Percentiles rank a stretch among this genome's conserved stretches.
Evolutionary conservation across 2,113 vertebrate genomes (phyloP).

Genomic region (Chrysemys picta): DNA sequence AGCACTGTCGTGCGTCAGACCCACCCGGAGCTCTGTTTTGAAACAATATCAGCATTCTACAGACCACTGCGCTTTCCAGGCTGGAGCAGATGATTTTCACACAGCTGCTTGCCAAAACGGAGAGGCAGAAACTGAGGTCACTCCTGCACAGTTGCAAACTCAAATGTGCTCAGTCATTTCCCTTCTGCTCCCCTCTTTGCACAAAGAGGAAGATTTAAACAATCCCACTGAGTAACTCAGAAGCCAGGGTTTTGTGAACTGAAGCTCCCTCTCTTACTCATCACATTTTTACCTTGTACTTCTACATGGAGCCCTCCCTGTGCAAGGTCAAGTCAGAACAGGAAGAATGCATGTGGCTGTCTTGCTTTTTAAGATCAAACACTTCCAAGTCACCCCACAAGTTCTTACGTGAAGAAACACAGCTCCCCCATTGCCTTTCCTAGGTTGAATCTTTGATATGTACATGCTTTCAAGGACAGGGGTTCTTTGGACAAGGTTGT

Average conservation of each 20-base stretch:
- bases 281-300: rapidly evolving
- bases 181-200: neutral
- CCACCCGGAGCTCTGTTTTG: neutral
- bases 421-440: rapidly evolving
- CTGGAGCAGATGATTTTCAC: neutral
- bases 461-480: neutral
- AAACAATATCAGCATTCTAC: neutral
- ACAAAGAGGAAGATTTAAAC: neutral
- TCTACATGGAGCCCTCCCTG: neutral
- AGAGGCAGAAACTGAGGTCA: neutral
- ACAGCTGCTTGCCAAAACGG: neutral
- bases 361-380: rapidly evolving
- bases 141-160: neutral
- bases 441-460: rapidly evolving
- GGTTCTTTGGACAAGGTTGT: neutral
- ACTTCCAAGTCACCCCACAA: neutral
- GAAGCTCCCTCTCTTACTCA: rapidly evolving
- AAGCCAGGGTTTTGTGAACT: rapidly evolving
- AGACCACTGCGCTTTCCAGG: neutral
- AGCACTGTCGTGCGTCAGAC: neutral
- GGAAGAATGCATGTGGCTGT: neutral
- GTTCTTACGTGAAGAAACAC: rapidly evolving
- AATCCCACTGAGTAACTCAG: neutral
- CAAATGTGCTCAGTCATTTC: neutral
- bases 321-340: rapidly evolving